These are phyloP conservation scores for Colistium nudipinnis DNA, from an alignment of 2,113 vertebrate species.

Conservation along the genomic window DNA sequence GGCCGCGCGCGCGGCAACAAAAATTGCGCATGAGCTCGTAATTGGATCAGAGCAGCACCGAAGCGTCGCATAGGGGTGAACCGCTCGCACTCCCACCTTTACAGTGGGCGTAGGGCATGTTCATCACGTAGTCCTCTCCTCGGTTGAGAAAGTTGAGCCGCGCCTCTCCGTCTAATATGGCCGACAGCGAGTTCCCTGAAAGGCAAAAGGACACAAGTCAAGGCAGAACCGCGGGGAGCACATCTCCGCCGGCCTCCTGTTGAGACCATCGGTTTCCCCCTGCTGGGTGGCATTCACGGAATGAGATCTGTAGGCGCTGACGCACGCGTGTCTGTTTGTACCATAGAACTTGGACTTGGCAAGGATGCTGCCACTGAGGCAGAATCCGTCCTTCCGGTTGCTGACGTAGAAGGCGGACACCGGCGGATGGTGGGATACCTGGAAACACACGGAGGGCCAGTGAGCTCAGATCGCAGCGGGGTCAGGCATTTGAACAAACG, in stretches of 20 bases:
- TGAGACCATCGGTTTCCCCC: background rate
- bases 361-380: constrained; percentile 97
- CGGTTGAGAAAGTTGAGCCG: constrained; percentile 93
- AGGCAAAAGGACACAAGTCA: background rate
- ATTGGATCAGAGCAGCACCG: background rate
- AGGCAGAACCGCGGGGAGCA: background rate
- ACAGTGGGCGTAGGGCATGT: constrained; percentile 99
- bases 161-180: constrained; percentile 95
- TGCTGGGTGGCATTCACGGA: background rate
- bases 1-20: too few species aligned
- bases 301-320: background rate
- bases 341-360: constrained; percentile 99
- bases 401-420: constrained; percentile 98
- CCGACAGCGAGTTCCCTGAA: constrained; percentile 96
- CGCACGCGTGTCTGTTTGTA: constrained; percentile 63
- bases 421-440: constrained; percentile 99
- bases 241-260: background rate
- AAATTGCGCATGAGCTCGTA: too few species aligned
- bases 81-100: constrained; percentile 86
- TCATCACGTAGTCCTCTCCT: constrained; percentile 98
- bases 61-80: background rate
- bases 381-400: constrained; percentile 99
- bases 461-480: background rate
- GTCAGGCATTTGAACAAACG: background rate
- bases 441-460: constrained; percentile 17